Conservation (phyloP, 2,113 vertebrate species). For the Dicentrarchus labrax region DNA sequence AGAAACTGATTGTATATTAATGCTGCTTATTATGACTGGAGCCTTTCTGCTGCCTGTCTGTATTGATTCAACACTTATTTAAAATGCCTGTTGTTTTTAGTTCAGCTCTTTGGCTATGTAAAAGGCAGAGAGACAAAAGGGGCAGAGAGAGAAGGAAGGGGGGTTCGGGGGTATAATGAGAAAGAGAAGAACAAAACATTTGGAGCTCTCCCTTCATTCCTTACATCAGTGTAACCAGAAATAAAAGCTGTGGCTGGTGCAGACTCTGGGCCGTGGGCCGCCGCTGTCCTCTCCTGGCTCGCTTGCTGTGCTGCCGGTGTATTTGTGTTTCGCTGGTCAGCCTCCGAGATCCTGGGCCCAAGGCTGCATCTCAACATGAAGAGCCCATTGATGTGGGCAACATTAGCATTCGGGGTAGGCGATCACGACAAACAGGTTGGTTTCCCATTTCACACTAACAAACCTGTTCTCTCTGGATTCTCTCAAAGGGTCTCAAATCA, state of each 20-base stretch:
- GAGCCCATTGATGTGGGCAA: conserved; percentile 74
- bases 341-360: conserved; percentile 59
- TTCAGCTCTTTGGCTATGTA: conserved; percentile 43
- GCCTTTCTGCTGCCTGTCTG: conserved; percentile 24
- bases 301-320: conserved; percentile 39
- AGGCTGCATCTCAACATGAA: conserved; percentile 64
- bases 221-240: conserved; percentile 70
- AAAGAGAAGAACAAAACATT: conserved; percentile 66
- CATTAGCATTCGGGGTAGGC: conserved; percentile 81
- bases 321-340: conserved; percentile 64
- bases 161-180: conserved; percentile 33
- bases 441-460: conserved; percentile 70
- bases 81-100: conserved; percentile 47
- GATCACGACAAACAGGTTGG: conserved; percentile 72
- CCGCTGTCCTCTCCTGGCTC: conserved; percentile 63
- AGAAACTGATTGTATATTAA: conserved; percentile 53
- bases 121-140: conserved; percentile 40
- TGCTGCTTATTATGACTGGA: conserved; percentile 44
- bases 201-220: conserved; percentile 75
- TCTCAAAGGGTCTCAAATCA: conserved; percentile 68
- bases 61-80: conserved; percentile 67
- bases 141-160: conserved; percentile 1
- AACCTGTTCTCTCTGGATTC: conserved; percentile 67
- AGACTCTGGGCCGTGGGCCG: conserved; percentile 44
- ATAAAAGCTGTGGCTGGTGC: conserved; percentile 75